Evolutionary conservation across 1,140 invertebrate species (phyloP).

Genomic region (Theocolax elegans): DNA sequence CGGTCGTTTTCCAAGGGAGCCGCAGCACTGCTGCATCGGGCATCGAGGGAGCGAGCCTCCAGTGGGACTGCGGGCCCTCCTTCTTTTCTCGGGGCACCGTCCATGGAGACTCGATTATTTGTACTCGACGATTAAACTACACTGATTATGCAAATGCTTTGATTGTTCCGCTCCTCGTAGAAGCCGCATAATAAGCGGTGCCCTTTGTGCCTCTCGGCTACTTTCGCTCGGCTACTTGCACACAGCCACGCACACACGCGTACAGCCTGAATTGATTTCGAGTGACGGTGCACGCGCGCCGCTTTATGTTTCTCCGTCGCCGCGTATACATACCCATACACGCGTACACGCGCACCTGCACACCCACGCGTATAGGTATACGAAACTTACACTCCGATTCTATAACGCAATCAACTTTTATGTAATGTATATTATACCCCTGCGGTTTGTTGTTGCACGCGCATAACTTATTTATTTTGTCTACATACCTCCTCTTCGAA

Average conservation of each 20-base stretch:
- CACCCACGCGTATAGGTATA: no score
- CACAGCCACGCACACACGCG: neutral
- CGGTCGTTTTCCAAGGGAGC: conserved; percentile 1
- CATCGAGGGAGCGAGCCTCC: neutral
- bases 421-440: no score
- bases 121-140: conserved; percentile 7
- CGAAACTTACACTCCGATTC: no score
- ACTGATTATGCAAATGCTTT: conserved; percentile 38
- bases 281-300: neutral
- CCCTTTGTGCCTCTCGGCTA: neutral
- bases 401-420: no score
- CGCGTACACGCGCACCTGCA: no score
- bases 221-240: no score
- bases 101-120: conserved; percentile 25
- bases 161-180: neutral
- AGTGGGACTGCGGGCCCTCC: neutral
- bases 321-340: neutral
- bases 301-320: neutral
- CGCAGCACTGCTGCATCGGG: neutral
- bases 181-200: conserved; percentile 15
- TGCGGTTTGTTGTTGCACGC: no score
- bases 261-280: conserved; percentile 23
- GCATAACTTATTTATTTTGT: no score
- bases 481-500: no score
- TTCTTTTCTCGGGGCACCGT: neutral